Evolutionary conservation across 2,113 vertebrate species (phyloP).

Genomic region (Dicentrarchus labrax): DNA sequence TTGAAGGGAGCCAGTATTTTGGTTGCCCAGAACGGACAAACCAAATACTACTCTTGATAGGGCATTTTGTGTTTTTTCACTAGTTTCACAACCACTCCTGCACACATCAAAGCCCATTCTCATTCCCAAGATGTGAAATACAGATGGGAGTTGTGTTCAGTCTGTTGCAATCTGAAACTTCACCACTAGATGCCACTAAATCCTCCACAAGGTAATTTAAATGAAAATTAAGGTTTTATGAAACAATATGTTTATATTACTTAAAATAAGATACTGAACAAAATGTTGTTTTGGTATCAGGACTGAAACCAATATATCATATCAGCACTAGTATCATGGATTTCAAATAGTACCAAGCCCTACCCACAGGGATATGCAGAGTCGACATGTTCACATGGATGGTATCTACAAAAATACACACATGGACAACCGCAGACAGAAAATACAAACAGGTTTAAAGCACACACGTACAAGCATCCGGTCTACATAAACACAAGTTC

Average conservation of each 20-base stretch:
- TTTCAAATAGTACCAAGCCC: background rate
- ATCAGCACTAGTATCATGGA: background rate
- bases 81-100: too few relatives aligned
- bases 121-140: too few relatives aligned
- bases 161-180: too few relatives aligned
- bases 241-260: background rate
- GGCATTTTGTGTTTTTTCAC: too few relatives aligned
- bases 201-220: too few relatives aligned
- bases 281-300: background rate
- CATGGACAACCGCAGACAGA: background rate
- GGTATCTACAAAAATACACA: background rate
- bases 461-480: constrained; percentile 2
- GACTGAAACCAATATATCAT: background rate
- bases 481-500: constrained; percentile 19
- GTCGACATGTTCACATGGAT: background rate
- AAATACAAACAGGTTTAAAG: background rate
- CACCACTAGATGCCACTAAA: too few relatives aligned
- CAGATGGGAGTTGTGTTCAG: too few relatives aligned
- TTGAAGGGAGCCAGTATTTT: too few relatives aligned
- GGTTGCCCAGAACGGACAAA: too few relatives aligned
- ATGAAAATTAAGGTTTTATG: too few relatives aligned
- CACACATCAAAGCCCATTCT: too few relatives aligned
- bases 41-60: too few relatives aligned
- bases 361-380: background rate
- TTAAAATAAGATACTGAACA: background rate